Percentiles rank a stretch among this genome's conserved stretches.
phyloP scores from a whole-genome alignment of 2,113 vertebrate genomes.

The human (Homo sapiens) region DNA sequence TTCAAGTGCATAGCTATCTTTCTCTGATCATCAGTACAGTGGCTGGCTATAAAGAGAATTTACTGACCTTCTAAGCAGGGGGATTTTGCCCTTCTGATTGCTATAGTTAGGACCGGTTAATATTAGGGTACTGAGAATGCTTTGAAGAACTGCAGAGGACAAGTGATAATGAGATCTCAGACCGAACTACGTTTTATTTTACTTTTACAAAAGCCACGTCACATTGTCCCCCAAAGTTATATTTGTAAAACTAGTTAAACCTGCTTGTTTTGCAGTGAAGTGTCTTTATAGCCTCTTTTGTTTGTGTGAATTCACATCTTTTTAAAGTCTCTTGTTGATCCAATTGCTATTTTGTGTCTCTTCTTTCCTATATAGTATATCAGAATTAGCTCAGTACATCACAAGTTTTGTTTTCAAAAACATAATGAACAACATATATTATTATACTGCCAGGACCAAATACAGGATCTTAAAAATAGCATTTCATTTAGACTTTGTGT shows the following conservation, averaged over 20 bases:
- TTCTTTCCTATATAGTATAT: neutral
- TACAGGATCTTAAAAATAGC: neutral
- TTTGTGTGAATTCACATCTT: neutral
- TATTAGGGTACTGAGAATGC: neutral
- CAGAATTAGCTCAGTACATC: neutral
- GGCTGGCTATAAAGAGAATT: neutral
- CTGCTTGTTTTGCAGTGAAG: neutral
- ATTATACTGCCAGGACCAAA: neutral
- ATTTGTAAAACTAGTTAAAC: neutral
- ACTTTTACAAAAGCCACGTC: neutral
- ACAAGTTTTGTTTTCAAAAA: neutral
- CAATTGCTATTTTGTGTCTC: neutral
- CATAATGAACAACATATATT: neutral
- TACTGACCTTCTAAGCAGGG: neutral
- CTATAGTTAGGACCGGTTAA: neutral
- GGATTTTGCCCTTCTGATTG: neutral
- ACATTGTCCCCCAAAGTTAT: neutral
- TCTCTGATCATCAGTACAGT: neutral
- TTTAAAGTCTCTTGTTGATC: neutral
- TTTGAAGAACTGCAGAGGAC: neutral
- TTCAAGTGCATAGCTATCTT: neutral
- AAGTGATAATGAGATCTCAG: neutral
- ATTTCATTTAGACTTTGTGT: neutral
- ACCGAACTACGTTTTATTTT: neutral
- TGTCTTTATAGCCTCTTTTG: neutral